Evolutionary conservation across 2,888 invertebrate species (phyloP).

Genomic region (Onchidella celtica): DNA sequence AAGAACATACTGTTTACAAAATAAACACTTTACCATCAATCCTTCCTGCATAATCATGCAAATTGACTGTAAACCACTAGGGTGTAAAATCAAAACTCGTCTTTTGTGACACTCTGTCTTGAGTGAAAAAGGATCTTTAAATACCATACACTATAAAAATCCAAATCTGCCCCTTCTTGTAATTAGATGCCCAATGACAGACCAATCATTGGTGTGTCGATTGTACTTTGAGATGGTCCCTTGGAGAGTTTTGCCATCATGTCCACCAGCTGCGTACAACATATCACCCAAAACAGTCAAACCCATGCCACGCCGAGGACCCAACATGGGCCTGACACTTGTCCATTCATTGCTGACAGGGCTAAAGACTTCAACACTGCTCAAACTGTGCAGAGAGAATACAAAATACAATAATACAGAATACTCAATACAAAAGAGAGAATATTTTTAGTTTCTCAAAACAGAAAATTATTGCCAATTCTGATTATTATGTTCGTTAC

Average conservation of each 20-base stretch:
- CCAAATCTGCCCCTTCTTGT: slow-evolving; percentile 52
- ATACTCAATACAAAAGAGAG: too few species aligned
- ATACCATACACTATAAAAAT: slow-evolving; percentile 31
- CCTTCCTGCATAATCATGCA: too few species aligned
- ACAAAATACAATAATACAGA: too few species aligned
- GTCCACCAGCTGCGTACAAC: slow-evolving; percentile 53
- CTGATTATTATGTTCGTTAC: too few species aligned
- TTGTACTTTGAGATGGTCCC: slow-evolving; percentile 48
- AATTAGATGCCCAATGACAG: slow-evolving; percentile 43
- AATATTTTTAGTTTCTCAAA: too few species aligned
- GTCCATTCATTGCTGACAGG: slow-evolving; percentile 52
- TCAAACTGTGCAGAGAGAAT: slow-evolving; percentile 47
- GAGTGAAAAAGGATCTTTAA: too few species aligned
- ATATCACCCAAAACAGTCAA: slow-evolving; percentile 48
- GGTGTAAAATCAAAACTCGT: too few species aligned
- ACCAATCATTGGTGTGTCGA: slow-evolving; percentile 45
- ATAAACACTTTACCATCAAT: too few species aligned
- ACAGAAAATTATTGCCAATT: too few species aligned
- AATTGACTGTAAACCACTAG: too few species aligned
- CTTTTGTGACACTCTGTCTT: too few species aligned
- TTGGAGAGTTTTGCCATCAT: slow-evolving; percentile 53
- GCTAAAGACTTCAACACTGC: slow-evolving; percentile 50
- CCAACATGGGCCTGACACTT: slow-evolving; percentile 26
- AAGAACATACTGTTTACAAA: too few species aligned
- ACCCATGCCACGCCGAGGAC: slow-evolving; percentile 50